Base-by-base conservation (phyloP, 37 sponge, comb jelly and placozoan species). In the Cliona cf. orientalis region DNA sequence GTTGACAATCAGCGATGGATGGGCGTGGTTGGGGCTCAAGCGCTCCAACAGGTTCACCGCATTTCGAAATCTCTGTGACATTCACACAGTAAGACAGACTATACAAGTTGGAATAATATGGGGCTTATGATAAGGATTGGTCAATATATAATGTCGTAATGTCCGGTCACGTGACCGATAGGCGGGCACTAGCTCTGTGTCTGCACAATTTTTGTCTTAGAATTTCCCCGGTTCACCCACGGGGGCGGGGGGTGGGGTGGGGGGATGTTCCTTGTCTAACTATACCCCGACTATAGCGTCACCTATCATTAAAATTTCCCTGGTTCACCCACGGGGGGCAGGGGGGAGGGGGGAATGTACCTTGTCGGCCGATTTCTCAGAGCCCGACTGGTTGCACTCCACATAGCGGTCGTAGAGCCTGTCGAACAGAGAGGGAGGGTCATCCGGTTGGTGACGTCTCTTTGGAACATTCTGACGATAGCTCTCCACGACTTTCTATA, bases 401-500 rank as follows among this genome's bases (percentile, higher is more conserved):
- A 82, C 69, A 43, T 82, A 88, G 49, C 59, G 58, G 64, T 88
- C 77, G 28, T 71, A 68, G 42, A 88, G 81, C 0, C 43, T 22
- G 44, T 82, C 89, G 61, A 59, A 77, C 31, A 88, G 71, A 58
- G 59, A 69, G 14, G 55, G 61, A 12, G 29, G 7, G 33, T 31
- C 21, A 19, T 39, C 76, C 31, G 84, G 46, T 7, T 41, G 35
- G 32, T 71, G 58, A 26, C 70, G 76, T 64, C 43, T 76, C 32
- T n/a, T 63, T 5, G 71, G 69, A 5, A 80, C 63, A 66, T 77
- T 82, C 34, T 68, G 83, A 2, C 82, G 74, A 46, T 71, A 39
- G 31, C 49, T 88, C 19, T 88, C 89, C 22, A 88, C 78, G 32
- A 88, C 76, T 77, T 77, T 88, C 89, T 88, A 49, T 2, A 3